Base-by-base conservation (phyloP, 35 echinoderm and acorn worm genomes). In the Apostichopus parvimensis region DNA sequence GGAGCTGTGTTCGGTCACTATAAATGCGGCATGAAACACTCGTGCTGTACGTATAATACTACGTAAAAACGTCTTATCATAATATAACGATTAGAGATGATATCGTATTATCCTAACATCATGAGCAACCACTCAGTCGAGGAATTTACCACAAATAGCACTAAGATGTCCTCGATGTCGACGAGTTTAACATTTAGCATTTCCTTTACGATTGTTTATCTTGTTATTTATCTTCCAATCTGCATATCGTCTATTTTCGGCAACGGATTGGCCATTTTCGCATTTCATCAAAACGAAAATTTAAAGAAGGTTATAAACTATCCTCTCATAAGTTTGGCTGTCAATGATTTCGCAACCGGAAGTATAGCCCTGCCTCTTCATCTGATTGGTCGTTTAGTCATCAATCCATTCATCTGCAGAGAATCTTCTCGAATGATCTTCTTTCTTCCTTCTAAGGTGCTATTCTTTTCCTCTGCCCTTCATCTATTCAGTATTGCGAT, bases 241-340 rank as follows among this genome's bases (percentile, higher is more conserved):
- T 84, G 81, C 54, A 53, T 56, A 14, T 58, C 57, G 9, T 58
- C 56, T 22, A 18, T 59, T 52, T 8, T 84, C 17, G 81, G 57
- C 58, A 84, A 84, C 81, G 81, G 56, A 18, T n/a, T 84, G 5
- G 55, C 26, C 14, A 59, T 84, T 84, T 58, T 84, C 13, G 55
- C 81, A 4, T 84, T 84, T 55, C 55, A 24, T 84, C 18, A 84
- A 58, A 84, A 84, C 53, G 81, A 56, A 15, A 84, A 59, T 21
- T 59, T 84, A 21, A 84, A 55, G 6, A 84, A 84, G 18, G 58
- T 58, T 22, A 84, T 84, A 9, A 84, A 84, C 6, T 84, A 84
- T 84, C 81, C 81, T 84, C 81, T 84, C 4, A 20, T 84, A 18
- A 84, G 81, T 59, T 84, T 84, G 8, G 81, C 81, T 14, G 56